A percentile compares a stretch with the other conserved stretches of the same genome.
These are phyloP conservation scores for Microctonus hyperodae DNA, from an alignment of 2,888 invertebrate genomes.

Conservation along the genomic window DNA sequence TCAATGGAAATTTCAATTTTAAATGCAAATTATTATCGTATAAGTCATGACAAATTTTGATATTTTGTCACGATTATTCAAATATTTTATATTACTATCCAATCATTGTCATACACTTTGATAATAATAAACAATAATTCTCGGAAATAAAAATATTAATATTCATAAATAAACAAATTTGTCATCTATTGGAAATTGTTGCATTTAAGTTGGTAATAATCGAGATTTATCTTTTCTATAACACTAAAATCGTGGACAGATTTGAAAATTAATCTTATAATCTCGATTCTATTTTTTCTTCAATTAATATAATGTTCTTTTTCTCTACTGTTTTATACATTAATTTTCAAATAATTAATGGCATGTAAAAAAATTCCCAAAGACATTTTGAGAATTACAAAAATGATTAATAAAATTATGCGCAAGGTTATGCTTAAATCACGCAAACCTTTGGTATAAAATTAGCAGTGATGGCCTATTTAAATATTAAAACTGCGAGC, in stretches of 20 bases:
- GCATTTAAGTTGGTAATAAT: no score
- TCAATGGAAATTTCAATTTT: not conserved
- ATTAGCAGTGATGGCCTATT: not conserved
- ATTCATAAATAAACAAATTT: not conserved
- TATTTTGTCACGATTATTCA: not conserved
- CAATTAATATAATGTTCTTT: not conserved
- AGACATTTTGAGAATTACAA: not conserved
- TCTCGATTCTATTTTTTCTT: not conserved
- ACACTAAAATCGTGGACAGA: not conserved
- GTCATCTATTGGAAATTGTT: not conserved
- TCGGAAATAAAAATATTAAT: not conserved
- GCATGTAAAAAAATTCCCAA: not conserved
- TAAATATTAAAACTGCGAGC: not conserved
- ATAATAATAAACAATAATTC: not conserved
- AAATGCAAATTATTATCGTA: constrained; percentile 8
- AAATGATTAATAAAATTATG: not conserved
- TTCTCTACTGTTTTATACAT: not conserved
- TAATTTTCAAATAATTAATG: not conserved
- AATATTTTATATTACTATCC: not conserved
- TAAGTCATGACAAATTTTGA: not conserved
- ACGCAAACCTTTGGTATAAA: not conserved
- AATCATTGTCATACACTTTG: not conserved
- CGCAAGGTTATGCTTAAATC: not conserved
- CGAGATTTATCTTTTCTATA: not conserved
- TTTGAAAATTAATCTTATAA: not conserved